Percentiles rank a stretch among this genome's conserved stretches.
Evolutionary conservation across 2,888 invertebrate genomes (phyloP).

Genomic region (Hypomecis punctinalis): DNA sequence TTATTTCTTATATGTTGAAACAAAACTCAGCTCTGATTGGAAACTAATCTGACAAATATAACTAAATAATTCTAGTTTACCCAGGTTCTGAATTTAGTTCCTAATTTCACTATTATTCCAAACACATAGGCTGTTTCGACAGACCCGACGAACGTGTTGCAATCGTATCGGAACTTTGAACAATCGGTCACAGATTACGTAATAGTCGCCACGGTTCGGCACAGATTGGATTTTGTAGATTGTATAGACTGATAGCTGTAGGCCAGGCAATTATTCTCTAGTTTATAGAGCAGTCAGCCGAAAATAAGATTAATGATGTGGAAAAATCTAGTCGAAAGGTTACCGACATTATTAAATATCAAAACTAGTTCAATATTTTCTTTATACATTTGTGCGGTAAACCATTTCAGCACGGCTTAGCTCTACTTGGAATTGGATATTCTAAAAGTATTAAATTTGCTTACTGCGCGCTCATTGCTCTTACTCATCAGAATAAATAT

Average conservation of each 20-base stretch:
- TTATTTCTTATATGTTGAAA: too few relatives aligned
- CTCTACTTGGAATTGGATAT: too few relatives aligned
- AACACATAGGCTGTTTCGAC: constrained; percentile 15
- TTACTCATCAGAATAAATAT: too few relatives aligned
- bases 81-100: constrained; percentile 2
- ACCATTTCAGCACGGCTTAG: too few relatives aligned
- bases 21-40: too few relatives aligned
- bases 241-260: constrained; percentile 1
- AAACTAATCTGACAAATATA: background rate
- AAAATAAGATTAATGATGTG: constrained; percentile 5
- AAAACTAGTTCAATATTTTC: background rate
- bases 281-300: constrained; percentile 8
- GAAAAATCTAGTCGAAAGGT: background rate
- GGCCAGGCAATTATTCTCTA: constrained; percentile 2
- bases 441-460: too few relatives aligned
- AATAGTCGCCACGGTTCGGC: background rate
- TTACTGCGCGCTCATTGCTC: too few relatives aligned
- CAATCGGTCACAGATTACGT: constrained; percentile 13
- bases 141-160: constrained; percentile 33
- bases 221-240: constrained; percentile 3
- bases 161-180: constrained; percentile 39
- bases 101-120: constrained; percentile 16
- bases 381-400: background rate
- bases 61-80: background rate
- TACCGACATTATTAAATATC: background rate